These are phyloP conservation scores for Berghia stephanieae DNA, from an alignment of 1,140 invertebrate species.

Conservation along the genomic window DNA sequence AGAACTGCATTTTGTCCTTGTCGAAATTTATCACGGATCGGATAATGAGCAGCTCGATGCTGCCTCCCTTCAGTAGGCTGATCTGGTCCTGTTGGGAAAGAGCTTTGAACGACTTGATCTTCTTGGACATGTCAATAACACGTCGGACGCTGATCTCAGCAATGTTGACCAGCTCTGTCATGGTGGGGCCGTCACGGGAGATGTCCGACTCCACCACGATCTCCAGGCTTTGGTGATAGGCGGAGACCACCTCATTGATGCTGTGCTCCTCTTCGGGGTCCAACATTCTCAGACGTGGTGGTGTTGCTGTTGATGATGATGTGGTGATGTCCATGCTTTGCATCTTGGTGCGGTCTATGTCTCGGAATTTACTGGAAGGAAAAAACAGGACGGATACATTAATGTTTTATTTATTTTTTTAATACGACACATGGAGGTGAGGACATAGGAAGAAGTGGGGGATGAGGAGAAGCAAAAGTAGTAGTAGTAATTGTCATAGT, in stretches of 20 bases:
- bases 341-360: conserved; percentile 51
- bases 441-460: no score
- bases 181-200: conserved; percentile 54
- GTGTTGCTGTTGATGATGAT: conserved; percentile 38
- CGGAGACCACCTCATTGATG: conserved; percentile 61
- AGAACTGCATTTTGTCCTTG: conserved; percentile 65
- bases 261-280: conserved; percentile 56
- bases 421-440: no score
- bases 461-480: no score
- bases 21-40: conserved; percentile 67
- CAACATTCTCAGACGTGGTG: conserved; percentile 48
- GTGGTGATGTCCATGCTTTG: conserved; percentile 58
- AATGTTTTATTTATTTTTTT: no score
- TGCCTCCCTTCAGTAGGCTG: conserved; percentile 68
- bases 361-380: conserved; percentile 58
- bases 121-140: conserved; percentile 68
- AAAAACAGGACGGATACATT: no score
- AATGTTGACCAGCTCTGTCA: conserved; percentile 66
- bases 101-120: conserved; percentile 66
- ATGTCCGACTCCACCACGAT: conserved; percentile 58
- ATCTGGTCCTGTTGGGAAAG: conserved; percentile 68
- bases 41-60: conserved; percentile 70
- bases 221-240: conserved; percentile 64
- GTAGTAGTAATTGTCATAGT: no score
- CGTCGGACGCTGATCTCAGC: conserved; percentile 66